These are phyloP conservation scores for Notechis scutatus DNA, from an alignment of 2,113 vertebrate genomes.

Conservation along the genomic window DNA sequence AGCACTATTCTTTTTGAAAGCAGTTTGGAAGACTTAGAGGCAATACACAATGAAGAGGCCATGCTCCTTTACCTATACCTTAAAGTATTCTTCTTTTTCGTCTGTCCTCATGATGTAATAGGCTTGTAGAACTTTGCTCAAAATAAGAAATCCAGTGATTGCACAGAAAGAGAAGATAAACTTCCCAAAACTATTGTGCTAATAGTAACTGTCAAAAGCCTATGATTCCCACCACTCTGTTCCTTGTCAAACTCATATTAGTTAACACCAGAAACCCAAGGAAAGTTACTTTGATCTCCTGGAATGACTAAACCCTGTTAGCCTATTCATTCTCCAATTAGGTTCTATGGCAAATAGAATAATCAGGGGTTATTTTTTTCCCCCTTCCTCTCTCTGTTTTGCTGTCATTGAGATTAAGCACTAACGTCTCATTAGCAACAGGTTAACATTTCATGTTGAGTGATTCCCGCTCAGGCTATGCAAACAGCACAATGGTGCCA, in stretches of 20 bases:
- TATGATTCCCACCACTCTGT: neutral
- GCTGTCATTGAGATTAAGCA: neutral
- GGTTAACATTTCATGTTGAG: neutral
- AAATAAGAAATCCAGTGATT: neutral
- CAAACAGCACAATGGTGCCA: neutral
- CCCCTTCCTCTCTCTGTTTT: neutral
- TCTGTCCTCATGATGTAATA: neutral
- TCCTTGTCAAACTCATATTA: neutral
- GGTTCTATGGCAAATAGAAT: constrained; percentile 10
- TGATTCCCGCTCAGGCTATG: neutral
- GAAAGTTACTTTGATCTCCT: neutral
- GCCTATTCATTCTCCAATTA: constrained; percentile 22
- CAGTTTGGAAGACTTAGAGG: neutral
- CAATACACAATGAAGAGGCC: neutral
- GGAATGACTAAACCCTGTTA: constrained; percentile 1
- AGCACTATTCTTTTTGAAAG: neutral
- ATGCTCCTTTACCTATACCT: neutral
- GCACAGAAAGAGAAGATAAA: neutral
- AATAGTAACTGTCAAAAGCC: neutral
- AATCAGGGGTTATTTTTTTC: neutral
- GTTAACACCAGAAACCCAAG: constrained; percentile 1
- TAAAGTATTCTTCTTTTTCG: neutral
- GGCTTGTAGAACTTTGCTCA: fast-evolving
- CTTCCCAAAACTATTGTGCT: constrained; percentile 3
- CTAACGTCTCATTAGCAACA: neutral